Base-by-base conservation (phyloP, 2,888 invertebrate species). In the Enoplolaimus lenunculus region DNA sequence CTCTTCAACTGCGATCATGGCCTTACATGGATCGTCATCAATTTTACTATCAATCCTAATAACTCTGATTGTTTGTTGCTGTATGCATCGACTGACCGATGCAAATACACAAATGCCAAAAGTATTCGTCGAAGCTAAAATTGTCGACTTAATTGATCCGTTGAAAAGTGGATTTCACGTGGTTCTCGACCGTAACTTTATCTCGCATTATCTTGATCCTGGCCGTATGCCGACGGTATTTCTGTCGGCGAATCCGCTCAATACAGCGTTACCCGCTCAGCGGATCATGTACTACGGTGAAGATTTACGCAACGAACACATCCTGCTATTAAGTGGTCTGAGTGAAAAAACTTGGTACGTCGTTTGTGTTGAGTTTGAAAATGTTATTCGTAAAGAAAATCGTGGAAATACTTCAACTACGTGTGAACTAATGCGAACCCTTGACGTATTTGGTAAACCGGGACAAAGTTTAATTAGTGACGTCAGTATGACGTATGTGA, bases 291-390 rank as follows among this genome's bases (percentile, higher is more conserved):
- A 62, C 31, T 31, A 26, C 64, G 45, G 45, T 13, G 64, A 62
- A n/a, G 30, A 62, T 62, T 26, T 26, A 31, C 28, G 30, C n/a
- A 26, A 26, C 31, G 64, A 62, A 28, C 28, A 62, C 64, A 31
- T 26, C 3, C 64, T 62, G 30, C 64, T 62, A 7, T 26, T 62
- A 28, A 28, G 28, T 26, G 64, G 64, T 26, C 31, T 62, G 3
- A 26, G n/a, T 13, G 64, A 62, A 31, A 7, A 31, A 31, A 62
- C 64, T 7, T 62, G 64, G 64, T 62, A 62, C 31, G 28, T 13
- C n/a, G 64, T 62, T 26, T 62, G 64, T 62, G 64, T 62, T 26
- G 64, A 62, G n/a, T 62, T 62, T 62, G 64, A 62, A 28, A 62
- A 62, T 31, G 64, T 62, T 13, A 62, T 28, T 62, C 64, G 64